Evolutionary conservation across 2,113 vertebrate species (phyloP), one percentile per base, ranked within the genome.

Genomic region (Typhlomys cinereus): DNA sequence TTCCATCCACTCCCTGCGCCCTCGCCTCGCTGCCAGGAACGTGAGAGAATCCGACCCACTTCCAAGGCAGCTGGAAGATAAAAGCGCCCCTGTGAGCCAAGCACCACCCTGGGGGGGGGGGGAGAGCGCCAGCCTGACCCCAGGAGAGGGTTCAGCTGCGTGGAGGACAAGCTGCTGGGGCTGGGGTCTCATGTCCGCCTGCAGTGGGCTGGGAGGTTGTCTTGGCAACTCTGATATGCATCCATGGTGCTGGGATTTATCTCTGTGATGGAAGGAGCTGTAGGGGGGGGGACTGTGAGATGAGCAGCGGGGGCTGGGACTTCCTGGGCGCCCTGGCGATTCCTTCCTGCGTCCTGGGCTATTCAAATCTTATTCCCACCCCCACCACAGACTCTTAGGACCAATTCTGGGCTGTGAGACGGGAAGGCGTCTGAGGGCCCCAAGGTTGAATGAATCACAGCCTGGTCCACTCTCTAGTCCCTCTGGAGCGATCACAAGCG

Each of bases 211-310:
- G 81, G 61, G 44, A 74, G 23, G 92, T 82, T 95, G 81, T 91
- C 94, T 80, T 94, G 95, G 95, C 66, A 89, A 95, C 90, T 83
- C 27, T 20, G 48, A 29, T 4, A 4, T 12, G 14, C 21, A 8
- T 7, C 50, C 8, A 73, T 91, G n/a, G n/a, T 69, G 27, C 48
- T 5, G 29, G 91, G 54, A 83, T 67, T n/a, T 44, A 17, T 15
- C 31, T 31, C 57, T 15, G 41, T 25, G 76, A 94, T 85, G 82
- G 52, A 84, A 96, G 88, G 69, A 61, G 17, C 31, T 3, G 34
- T 46, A 21, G 36, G 11, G 23, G 14, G 5, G 11, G 17, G 39
- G 5, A 25, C 1, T n/a, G 44, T 4, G 44, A 5, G 36, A 17
- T 48, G 8, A 36, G 21, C 1, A 13, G 13, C 27, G 50, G 81